A percentile compares a stretch with the other conserved stretches of the same genome.
Evolutionary conservation across 1,140 invertebrate genomes (phyloP).

Genomic region (Drosophila littoralis): DNA sequence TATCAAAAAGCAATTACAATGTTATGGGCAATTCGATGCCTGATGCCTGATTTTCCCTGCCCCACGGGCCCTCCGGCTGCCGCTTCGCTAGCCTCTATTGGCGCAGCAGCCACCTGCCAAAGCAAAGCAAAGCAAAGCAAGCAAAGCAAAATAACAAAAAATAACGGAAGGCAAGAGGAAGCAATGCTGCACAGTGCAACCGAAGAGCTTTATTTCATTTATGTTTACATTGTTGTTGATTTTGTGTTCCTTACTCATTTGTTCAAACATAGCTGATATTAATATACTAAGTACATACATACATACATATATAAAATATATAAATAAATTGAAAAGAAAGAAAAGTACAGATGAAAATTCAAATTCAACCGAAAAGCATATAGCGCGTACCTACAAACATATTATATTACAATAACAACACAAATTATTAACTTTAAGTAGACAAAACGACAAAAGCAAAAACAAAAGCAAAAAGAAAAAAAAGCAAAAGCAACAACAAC

Average conservation of each 20-base stretch:
- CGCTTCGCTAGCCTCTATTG: not conserved
- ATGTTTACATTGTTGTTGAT: not conserved
- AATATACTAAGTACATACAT: not conserved
- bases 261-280: conserved; percentile 28
- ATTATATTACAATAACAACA: conserved; percentile 61
- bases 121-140: conserved; percentile 23
- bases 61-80: conserved; percentile 37
- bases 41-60: conserved; percentile 41
- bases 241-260: conserved; percentile 21
- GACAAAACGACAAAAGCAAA: no score
- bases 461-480: conserved; percentile 35
- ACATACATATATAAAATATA: not conserved
- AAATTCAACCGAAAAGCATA: conserved; percentile 41
- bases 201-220: not conserved
- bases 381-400: conserved; percentile 56
- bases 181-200: not conserved
- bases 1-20: conserved; percentile 82
- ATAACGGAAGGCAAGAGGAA: conserved; percentile 3
- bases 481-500: not conserved
- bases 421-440: conserved; percentile 79
- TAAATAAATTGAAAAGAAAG: conserved; percentile 28
- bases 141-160: no score
- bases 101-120: conserved; percentile 54
- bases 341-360: conserved; percentile 33
- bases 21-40: conserved; percentile 69